Base-by-base conservation (phyloP, 1,140 invertebrate genomes). In the Meloidogyne hapla region DNA sequence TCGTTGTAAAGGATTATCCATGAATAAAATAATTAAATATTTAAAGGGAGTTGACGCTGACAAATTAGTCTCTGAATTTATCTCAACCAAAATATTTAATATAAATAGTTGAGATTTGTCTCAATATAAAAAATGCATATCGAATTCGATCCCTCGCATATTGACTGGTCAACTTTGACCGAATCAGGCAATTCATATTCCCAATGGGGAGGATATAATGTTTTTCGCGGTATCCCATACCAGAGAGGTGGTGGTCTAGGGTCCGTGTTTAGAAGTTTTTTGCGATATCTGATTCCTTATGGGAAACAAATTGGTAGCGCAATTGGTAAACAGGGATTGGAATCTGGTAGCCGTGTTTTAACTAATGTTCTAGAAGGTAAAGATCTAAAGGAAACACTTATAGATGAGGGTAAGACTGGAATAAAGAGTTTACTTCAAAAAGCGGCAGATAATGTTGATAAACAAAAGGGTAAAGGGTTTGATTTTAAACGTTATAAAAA, bases 91-190 rank as follows among this genome's bases (percentile, higher is more conserved):
- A 15, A 62, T 66, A 18, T 71, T 48, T 69, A 25, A 69, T 3
- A 5, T 4, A 48, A 23, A 71, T 71, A 71, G 45, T 21, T 23
- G 67, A 26, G 9, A 21, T 69, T n/a, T 69, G 2, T 28, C 6
- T n/a, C 9, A 28, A 26, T 69, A 8, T 13, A 13, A n/a, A 21
- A 26, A 70, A 74, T 77, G 74, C 75, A 77, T 74, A 42, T 77
- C 9, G 38, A 62, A 26, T 77, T 77, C 33, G 45, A 77, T 40
- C 75, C 75, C 5, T 25, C 40, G 0, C 1, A 15, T 18, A 48
- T 77, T 13, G 75, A 77, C 33, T 77, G 75, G 75, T 13, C 28
- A 13, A 25, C 15, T 2, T 78, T 18, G 75, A 23, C n/a, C n/a
- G n/a, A n/a, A n/a, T n/a, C n/a, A n/a, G n/a, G n/a, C n/a, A n/a